Conservation (phyloP, 2,797 vertebrate genomes). For the Melanogrammus aeglefinus region DNA sequence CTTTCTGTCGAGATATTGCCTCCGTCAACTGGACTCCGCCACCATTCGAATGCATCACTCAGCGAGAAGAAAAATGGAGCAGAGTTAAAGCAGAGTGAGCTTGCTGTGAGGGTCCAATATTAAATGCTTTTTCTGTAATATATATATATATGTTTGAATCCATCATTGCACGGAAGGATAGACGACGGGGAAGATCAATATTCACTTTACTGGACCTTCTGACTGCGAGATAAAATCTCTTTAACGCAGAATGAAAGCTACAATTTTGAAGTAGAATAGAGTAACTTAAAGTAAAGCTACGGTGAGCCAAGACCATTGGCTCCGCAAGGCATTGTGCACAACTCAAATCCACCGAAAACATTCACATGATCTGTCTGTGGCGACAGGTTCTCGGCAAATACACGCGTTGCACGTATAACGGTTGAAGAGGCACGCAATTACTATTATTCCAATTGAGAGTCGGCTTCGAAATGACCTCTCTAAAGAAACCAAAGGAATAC, state of each 20-base stretch:
- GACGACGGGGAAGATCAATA: constrained; percentile 32
- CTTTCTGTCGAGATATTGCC: constrained; percentile 34
- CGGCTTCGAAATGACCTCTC: constrained; percentile 41
- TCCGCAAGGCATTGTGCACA: constrained; percentile 34
- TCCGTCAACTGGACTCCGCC: constrained; percentile 36
- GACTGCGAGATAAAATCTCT: constrained; percentile 7
- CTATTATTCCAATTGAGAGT: constrained; percentile 27
- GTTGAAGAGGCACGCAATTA: constrained; percentile 61
- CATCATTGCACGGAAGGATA: constrained; percentile 61
- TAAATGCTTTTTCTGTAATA: constrained; percentile 53
- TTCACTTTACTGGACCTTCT: constrained; percentile 28
- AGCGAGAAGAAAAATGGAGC: constrained; percentile 32
- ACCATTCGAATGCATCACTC: constrained; percentile 45
- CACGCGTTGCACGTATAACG: not conserved
- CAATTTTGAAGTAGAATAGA: constrained; percentile 11
- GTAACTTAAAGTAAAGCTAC: constrained; percentile 20
- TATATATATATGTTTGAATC: constrained; percentile 20
- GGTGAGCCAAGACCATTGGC: constrained; percentile 28
- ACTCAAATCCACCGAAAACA: constrained; percentile 18
- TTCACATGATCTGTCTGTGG: constrained; percentile 12
- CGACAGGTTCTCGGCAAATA: constrained; percentile 3
- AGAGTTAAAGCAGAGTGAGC: constrained; percentile 15
- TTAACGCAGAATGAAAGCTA: constrained; percentile 20
- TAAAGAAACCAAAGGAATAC: constrained; percentile 23
- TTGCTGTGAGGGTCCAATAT: constrained; percentile 33